Conservation (phyloP, 2,113 vertebrate genomes). For the Megalops atlanticus region DNA sequence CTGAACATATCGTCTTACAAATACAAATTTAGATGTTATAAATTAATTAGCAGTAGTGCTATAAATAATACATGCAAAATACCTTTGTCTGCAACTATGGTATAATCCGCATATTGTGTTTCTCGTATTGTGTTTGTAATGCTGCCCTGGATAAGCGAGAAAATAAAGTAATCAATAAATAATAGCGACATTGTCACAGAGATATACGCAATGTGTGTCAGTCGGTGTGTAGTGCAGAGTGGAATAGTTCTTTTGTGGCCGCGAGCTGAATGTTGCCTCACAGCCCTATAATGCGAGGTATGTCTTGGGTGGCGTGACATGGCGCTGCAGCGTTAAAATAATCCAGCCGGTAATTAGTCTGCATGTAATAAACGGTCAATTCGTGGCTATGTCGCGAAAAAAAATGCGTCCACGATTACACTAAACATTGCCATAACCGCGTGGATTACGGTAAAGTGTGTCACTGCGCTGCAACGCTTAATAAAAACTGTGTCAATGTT, state of each 20-base stretch:
- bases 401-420: background rate
- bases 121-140: slow-evolving; percentile 30
- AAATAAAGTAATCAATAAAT: slow-evolving; percentile 41
- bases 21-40: slow-evolving; percentile 43
- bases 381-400: background rate
- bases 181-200: slow-evolving; percentile 22
- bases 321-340: slow-evolving; percentile 34
- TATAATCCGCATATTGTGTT: slow-evolving; percentile 43
- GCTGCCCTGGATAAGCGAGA: slow-evolving; percentile 25
- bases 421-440: background rate
- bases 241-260: slow-evolving; percentile 14
- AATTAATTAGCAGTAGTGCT: slow-evolving; percentile 57
- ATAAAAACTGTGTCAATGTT: background rate
- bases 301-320: slow-evolving; percentile 52
- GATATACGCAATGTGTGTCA: slow-evolving; percentile 14
- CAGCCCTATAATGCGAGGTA: slow-evolving; percentile 33
- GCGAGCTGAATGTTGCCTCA: slow-evolving; percentile 36
- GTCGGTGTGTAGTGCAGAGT: slow-evolving; percentile 3
- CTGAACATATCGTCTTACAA: slow-evolving; percentile 23
- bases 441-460: background rate
- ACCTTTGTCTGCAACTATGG: slow-evolving; percentile 42
- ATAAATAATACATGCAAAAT: slow-evolving; percentile 61
- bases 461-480: background rate
- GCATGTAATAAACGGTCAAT: background rate
- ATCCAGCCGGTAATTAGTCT: background rate